Percentiles rank a stretch among this genome's conserved stretches.
These are phyloP conservation scores for Dione vanillae DNA, from an alignment of 2,888 invertebrate genomes.

Conservation along the genomic window DNA sequence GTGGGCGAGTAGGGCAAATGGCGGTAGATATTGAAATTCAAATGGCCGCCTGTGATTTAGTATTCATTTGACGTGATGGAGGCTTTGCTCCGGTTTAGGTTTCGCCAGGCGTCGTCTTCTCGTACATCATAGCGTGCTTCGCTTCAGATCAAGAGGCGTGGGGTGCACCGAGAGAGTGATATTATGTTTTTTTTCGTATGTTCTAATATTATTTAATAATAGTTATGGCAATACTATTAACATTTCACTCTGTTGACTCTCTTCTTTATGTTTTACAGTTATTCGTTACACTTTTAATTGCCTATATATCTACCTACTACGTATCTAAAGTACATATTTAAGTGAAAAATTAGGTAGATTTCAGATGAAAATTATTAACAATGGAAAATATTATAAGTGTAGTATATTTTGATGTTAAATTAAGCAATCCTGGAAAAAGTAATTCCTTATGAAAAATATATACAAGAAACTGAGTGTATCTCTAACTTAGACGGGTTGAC, in stretches of 20 bases:
- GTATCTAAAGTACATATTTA: too few relatives aligned
- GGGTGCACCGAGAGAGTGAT: constrained; percentile 51
- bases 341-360: too few relatives aligned
- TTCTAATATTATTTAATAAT: background rate
- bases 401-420: too few relatives aligned
- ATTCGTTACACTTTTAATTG: too few relatives aligned
- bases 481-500: constrained; percentile 63
- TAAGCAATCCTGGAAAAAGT: too few relatives aligned
- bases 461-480: constrained; percentile 53
- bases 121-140: constrained; percentile 81
- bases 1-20: constrained; percentile 50
- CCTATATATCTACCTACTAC: too few relatives aligned
- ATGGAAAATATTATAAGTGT: too few relatives aligned
- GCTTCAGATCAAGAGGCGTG: constrained; percentile 61
- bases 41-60: constrained; percentile 81
- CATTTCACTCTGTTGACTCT: too few relatives aligned
- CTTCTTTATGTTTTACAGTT: too few relatives aligned
- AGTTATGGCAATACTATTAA: too few relatives aligned
- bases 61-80: constrained; percentile 84
- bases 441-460: constrained; percentile 6
- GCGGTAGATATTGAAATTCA: constrained; percentile 82
- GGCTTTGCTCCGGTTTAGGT: constrained; percentile 82
- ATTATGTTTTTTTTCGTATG: background rate
- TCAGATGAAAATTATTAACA: too few relatives aligned
- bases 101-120: constrained; percentile 83